These are phyloP conservation scores for Melozone crissalis DNA, from an alignment of 2,113 vertebrate genomes.

Conservation along the genomic window DNA sequence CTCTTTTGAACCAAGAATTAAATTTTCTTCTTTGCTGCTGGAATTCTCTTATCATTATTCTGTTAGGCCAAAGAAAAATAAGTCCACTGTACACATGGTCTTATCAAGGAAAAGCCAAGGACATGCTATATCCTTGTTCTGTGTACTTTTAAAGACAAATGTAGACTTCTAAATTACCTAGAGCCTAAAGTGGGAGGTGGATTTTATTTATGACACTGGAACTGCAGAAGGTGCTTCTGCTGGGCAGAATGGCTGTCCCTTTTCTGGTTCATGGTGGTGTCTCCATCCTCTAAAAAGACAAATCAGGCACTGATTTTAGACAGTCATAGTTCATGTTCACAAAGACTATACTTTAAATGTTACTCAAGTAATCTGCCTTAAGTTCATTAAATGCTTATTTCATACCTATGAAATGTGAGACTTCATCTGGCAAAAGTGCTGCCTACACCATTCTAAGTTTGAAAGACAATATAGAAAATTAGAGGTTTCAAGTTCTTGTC, in stretches of 20 bases:
- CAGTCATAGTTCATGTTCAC: neutral
- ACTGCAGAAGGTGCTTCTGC: neutral
- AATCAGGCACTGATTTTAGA: neutral
- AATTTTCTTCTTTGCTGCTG: neutral
- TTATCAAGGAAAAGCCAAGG: neutral
- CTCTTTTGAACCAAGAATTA: neutral
- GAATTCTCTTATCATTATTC: neutral
- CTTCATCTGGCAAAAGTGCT: neutral
- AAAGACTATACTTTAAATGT: neutral
- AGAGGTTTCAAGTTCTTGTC: neutral
- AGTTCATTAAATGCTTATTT: neutral
- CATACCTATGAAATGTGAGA: neutral
- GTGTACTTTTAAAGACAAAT: neutral
- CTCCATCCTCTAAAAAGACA: neutral
- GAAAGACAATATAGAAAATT: neutral
- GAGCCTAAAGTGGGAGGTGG: neutral
- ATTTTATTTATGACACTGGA: neutral
- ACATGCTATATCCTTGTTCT: neutral
- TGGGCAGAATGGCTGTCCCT: neutral
- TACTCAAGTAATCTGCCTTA: neutral
- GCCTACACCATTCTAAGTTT: neutral
- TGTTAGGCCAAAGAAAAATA: neutral
- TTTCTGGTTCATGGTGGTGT: neutral
- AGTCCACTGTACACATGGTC: neutral
- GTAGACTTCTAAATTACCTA: neutral